Base-by-base conservation (phyloP, 2,888 invertebrate genomes). In the Kuschelorhynchus macadamiae region DNA sequence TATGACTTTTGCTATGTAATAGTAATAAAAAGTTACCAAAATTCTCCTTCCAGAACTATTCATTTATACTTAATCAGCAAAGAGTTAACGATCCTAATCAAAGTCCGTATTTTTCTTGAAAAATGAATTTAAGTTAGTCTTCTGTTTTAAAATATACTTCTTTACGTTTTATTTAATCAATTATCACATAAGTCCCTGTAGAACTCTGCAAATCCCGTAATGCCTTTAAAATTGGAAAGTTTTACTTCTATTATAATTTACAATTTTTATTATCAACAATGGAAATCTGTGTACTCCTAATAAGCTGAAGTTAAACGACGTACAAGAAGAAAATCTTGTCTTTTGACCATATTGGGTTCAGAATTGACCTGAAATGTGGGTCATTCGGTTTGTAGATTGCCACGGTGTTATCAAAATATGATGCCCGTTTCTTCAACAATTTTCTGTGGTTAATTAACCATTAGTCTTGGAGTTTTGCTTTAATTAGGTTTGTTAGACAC, bases 311-410 rank as follows among this genome's bases (percentile, higher is more conserved):
- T 74, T 52, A 50, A 52, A 64, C 56, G 56, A 64, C 56, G 30
- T 67, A 71, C 60, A 70, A 71, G 68, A 72, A 74, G 63, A 60
- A 71, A 73, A 74, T 75, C 75, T 75, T 71, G 74, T 71, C 71
- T 74, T 75, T 74, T 75, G 72, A 42, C 77, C 76, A 74, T 75
- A 75, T 73, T 67, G 53, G 74, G 72, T 20, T 44, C 60, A 59
- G 64, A 71, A 68, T 67, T 71, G 72, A 71, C 71, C 70, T 72
- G 65, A 67, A 70, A 76, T 72, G 76, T 76, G 64, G 76, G 76
- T 75, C 74, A 74, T 59, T 69, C 56, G 74, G 71, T 72, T 75
- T 65, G 67, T 68, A 60, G 60, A 56, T 44, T 66, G 59, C 66
- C 53, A 59, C 67, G 59, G 52, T 68, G 59, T 74, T 75, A 72